Evolutionary conservation across 1,140 invertebrate species (phyloP).

Genomic region (Eupristina koningsbergeri): DNA sequence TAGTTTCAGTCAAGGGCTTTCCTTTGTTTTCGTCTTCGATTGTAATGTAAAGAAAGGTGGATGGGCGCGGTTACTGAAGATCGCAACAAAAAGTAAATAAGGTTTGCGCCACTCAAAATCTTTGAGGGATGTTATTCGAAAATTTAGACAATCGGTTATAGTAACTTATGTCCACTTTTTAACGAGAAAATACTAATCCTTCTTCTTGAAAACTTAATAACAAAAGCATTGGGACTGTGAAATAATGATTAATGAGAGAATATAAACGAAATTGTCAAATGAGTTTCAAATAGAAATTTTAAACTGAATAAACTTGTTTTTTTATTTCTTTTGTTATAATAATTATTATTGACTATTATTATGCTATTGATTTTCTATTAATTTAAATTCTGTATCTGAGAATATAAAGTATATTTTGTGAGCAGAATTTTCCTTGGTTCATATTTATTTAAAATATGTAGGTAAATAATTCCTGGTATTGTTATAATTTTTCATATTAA

Average conservation of each 20-base stretch:
- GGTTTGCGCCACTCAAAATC: constrained; percentile 21
- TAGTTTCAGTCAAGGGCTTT: not conserved
- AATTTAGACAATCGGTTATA: not conserved
- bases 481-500: too few relatives aligned
- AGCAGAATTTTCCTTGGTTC: too few relatives aligned
- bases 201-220: not conserved
- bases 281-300: too few relatives aligned
- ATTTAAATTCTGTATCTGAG: too few relatives aligned
- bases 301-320: too few relatives aligned
- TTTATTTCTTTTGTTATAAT: too few relatives aligned
- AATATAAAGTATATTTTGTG: too few relatives aligned
- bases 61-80: not conserved
- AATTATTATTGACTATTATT: too few relatives aligned
- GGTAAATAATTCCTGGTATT: too few relatives aligned
- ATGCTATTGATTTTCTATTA: too few relatives aligned
- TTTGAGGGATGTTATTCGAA: not conserved
- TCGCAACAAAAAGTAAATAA: not conserved
- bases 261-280: not conserved
- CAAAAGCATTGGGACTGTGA: not conserved
- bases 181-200: not conserved
- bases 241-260: not conserved
- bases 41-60: not conserved
- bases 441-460: too few relatives aligned
- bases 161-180: not conserved
- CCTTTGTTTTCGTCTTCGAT: not conserved